Conservation (phyloP, 2,797 vertebrate genomes). For the Discoglossus pictus region DNA sequence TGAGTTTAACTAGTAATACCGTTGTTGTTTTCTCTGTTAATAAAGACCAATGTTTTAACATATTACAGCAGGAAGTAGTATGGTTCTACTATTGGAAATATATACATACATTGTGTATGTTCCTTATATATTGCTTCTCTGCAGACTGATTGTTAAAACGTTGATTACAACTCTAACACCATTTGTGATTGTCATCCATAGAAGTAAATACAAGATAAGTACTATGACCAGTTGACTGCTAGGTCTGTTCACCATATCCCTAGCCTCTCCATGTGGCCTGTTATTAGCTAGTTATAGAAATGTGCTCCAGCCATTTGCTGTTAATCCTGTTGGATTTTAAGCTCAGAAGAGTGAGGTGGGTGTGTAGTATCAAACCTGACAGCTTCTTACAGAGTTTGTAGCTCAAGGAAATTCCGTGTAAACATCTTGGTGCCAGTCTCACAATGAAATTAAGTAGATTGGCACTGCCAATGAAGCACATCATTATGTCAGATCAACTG, state of each 20-base stretch:
- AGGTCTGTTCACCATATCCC: slow-evolving; percentile 1
- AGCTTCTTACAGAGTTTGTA: neutral
- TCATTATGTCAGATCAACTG: too few species aligned
- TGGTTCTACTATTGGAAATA: too few species aligned
- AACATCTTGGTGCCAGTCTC: slow-evolving; percentile 9
- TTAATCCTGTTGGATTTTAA: slow-evolving; percentile 20
- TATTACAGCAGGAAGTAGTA: too few species aligned
- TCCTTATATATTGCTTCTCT: too few species aligned
- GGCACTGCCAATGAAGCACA: neutral
- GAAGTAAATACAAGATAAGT: slow-evolving; percentile 12
- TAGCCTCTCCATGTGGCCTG: slow-evolving; percentile 1
- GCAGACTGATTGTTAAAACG: too few species aligned
- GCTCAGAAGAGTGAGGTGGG: slow-evolving; percentile 3
- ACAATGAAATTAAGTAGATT: neutral
- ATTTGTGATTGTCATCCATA: too few species aligned
- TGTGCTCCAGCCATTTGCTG: slow-evolving; percentile 13
- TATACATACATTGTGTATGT: too few species aligned
- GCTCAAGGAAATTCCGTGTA: neutral
- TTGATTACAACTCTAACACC: too few species aligned
- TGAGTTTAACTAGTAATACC: too few species aligned
- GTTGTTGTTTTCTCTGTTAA: too few species aligned
- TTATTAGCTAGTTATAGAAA: slow-evolving; percentile 8
- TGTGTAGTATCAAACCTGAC: slow-evolving; percentile 34
- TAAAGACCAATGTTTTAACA: too few species aligned
- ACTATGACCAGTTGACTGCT: neutral